Conservation (phyloP, 2,797 vertebrate genomes). For the Gephyroberyx darwinii region DNA sequence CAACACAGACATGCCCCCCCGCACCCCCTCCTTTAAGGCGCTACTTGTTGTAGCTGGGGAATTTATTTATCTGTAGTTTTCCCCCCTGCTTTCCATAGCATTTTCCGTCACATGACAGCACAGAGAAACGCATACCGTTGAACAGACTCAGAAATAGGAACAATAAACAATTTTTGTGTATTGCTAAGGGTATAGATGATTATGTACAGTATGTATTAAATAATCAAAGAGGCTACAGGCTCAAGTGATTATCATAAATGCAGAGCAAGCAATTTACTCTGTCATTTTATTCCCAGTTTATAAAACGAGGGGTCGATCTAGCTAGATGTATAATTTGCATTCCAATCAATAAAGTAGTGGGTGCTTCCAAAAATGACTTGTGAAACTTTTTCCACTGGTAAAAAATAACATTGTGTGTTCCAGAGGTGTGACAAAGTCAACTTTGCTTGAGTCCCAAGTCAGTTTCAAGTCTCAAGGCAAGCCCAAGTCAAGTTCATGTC, state of each 20-base stretch:
- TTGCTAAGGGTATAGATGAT: neutral
- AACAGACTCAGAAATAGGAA: neutral
- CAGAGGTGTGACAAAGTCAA: too few relatives aligned
- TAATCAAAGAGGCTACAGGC: neutral
- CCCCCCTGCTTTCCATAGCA: neutral
- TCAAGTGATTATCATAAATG: slow-evolving; percentile 31
- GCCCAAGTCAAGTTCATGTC: too few relatives aligned
- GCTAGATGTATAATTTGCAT: slow-evolving; percentile 25
- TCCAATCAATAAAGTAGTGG: slow-evolving; percentile 31
- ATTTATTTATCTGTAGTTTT: slow-evolving; percentile 23
- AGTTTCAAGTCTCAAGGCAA: too few relatives aligned
- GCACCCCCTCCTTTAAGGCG: slow-evolving; percentile 23
- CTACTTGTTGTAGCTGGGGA: slow-evolving; percentile 22
- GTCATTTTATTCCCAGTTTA: slow-evolving; percentile 13
- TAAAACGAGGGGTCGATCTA: neutral
- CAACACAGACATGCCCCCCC: slow-evolving; percentile 48
- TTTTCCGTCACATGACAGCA: neutral
- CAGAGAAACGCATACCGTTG: neutral
- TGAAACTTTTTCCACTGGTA: neutral
- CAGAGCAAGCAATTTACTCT: slow-evolving; percentile 26
- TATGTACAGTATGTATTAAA: neutral
- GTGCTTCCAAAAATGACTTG: neutral
- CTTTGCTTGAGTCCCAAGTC: too few relatives aligned
- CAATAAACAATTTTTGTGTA: neutral
- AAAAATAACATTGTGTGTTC: neutral